These are phyloP conservation scores for Dilophus febrilis DNA, from an alignment of 2,888 invertebrate genomes.

Conservation along the genomic window DNA sequence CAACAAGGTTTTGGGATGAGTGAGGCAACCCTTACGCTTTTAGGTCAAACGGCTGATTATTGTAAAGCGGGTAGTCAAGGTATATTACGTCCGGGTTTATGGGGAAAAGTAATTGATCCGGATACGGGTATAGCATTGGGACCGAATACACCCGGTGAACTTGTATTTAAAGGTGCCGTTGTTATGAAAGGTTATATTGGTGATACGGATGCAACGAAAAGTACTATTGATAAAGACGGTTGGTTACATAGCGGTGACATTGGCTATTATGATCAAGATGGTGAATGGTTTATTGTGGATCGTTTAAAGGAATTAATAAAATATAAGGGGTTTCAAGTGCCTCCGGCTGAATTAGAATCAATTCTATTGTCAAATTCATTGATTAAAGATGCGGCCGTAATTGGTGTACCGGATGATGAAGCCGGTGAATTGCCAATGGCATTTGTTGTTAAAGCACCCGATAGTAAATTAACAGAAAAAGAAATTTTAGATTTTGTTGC, in stretches of 20 bases:
- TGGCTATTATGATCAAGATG: slow-evolving; percentile 62
- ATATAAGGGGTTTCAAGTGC: slow-evolving; percentile 72
- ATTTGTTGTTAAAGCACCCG: slow-evolving; percentile 49
- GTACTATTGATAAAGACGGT: slow-evolving; percentile 51
- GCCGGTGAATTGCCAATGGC: slow-evolving; percentile 63
- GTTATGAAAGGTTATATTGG: slow-evolving; percentile 75
- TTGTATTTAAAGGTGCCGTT: slow-evolving; percentile 66
- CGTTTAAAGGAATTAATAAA: slow-evolving; percentile 80
- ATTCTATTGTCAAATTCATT: slow-evolving; percentile 50
- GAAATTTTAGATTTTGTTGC: slow-evolving; percentile 40
- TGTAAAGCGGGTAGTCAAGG: slow-evolving; percentile 49
- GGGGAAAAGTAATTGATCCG: slow-evolving; percentile 44
- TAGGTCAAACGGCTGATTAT: slow-evolving; percentile 25
- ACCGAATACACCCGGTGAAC: slow-evolving; percentile 55
- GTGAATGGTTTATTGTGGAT: slow-evolving; percentile 66
- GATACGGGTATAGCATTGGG: slow-evolving; percentile 45
- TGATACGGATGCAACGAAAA: slow-evolving; percentile 45
- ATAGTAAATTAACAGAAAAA: slow-evolving; percentile 32
- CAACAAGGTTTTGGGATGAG: slow-evolving; percentile 68
- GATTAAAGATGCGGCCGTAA: slow-evolving; percentile 64
- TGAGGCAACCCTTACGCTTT: slow-evolving; percentile 48
- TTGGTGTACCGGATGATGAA: slow-evolving; percentile 53
- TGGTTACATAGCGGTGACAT: slow-evolving; percentile 68
- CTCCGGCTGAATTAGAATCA: slow-evolving; percentile 77
- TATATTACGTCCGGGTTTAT: slow-evolving; percentile 44